These are phyloP conservation scores for Catharus fuscescens DNA, from an alignment of 2,113 vertebrate genomes.

Conservation along the genomic window DNA sequence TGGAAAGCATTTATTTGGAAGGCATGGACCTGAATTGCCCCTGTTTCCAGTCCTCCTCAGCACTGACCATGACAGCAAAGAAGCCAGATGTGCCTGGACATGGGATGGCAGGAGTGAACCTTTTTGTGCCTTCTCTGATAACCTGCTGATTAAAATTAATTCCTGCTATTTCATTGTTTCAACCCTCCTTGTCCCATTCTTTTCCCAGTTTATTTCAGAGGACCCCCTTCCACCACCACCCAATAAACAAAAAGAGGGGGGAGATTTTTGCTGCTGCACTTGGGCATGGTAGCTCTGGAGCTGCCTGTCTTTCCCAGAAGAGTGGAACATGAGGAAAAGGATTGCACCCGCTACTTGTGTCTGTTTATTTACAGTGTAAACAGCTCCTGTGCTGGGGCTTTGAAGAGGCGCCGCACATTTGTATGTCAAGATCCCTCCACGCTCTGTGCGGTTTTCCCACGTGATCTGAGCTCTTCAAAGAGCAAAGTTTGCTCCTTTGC, in stretches of 20 bases:
- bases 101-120: not conserved
- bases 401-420: slow-evolving; percentile 63
- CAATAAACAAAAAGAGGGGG: not conserved
- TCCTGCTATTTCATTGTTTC: not conserved
- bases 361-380: slow-evolving; percentile 72
- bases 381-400: slow-evolving; percentile 64
- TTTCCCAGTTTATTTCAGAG: not conserved
- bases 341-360: slow-evolving; percentile 36
- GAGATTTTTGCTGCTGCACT: not conserved
- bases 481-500: not conserved
- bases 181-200: not conserved
- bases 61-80: not conserved
- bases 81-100: not conserved
- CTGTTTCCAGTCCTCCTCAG: not conserved
- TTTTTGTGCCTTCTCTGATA: not conserved
- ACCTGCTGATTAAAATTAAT: not conserved
- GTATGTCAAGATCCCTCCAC: slow-evolving; percentile 30
- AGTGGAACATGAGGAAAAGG: not conserved
- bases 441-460: slow-evolving; percentile 58
- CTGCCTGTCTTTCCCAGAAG: not conserved
- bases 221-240: rapidly evolving
- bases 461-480: not conserved
- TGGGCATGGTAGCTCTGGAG: not conserved
- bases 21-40: not conserved
- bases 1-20: not conserved